These are phyloP conservation scores for Tamias sibiricus DNA, from an alignment of 2,113 vertebrate genomes.

Conservation along the genomic window DNA sequence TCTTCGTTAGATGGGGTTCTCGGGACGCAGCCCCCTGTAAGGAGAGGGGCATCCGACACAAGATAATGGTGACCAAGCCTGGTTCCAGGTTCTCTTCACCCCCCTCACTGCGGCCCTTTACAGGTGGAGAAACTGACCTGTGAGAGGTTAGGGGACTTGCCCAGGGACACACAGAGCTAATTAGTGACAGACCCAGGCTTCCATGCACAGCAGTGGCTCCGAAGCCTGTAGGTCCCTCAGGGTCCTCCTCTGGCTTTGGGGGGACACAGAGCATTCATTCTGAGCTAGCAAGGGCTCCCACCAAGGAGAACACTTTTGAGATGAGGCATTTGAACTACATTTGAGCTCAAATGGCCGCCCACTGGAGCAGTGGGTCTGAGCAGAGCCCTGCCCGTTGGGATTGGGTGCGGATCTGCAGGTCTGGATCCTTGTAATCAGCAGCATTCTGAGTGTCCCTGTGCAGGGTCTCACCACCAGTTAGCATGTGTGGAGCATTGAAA, in stretches of 20 bases:
- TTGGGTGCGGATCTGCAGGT: not conserved
- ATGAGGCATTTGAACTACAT: not conserved
- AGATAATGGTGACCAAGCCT: not conserved
- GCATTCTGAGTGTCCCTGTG: not conserved
- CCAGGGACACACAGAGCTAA: not conserved
- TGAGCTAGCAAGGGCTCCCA: not conserved
- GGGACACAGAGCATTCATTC: not conserved
- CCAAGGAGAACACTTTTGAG: not conserved
- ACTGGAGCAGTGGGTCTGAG: not conserved
- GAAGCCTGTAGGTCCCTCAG: too few relatives aligned
- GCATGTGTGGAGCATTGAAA: too few relatives aligned
- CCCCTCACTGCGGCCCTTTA: not conserved
- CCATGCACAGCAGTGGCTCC: not conserved
- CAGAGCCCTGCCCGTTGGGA: rapidly evolving
- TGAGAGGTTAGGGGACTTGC: not conserved
- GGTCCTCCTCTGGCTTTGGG: not conserved
- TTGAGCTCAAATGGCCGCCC: not conserved
- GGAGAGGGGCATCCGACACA: not conserved
- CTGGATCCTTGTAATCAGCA: too few relatives aligned
- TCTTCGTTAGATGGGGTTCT: not conserved
- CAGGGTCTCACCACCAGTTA: not conserved
- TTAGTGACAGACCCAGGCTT: not conserved
- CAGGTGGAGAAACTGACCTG: not conserved
- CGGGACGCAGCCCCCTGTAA: not conserved
- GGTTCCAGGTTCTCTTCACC: rapidly evolving